Conservation (phyloP, 2,888 invertebrate genomes). For the Unio pictorum region DNA sequence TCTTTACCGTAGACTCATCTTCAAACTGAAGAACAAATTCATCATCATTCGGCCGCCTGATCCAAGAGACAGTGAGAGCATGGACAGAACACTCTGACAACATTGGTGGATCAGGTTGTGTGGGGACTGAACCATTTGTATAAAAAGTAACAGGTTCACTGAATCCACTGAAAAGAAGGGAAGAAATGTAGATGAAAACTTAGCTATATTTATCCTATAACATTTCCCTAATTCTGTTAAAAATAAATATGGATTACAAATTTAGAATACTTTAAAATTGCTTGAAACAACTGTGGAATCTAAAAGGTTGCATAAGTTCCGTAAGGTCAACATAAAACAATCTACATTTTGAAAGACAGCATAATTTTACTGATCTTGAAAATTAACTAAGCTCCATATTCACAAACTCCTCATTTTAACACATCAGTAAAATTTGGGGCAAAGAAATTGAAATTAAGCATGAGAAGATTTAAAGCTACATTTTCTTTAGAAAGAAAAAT, state of each 20-base stretch:
- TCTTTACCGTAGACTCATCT: conserved; percentile 74
- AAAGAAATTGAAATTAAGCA: no score
- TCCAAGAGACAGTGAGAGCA: conserved; percentile 83
- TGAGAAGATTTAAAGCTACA: no score
- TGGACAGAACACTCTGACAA: conserved; percentile 79
- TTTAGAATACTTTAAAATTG: no score
- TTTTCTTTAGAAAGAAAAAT: no score
- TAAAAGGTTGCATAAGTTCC: no score
- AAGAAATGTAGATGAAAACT: neutral
- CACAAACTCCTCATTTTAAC: no score
- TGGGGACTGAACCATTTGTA: conserved; percentile 86
- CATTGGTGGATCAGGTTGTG: conserved; percentile 84
- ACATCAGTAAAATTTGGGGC: no score
- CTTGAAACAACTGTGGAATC: neutral
- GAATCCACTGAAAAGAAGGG: conserved; percentile 61
- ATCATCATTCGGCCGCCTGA: conserved; percentile 82
- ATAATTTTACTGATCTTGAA: no score
- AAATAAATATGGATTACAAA: neutral
- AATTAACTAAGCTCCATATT: no score
- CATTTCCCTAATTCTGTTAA: neutral
- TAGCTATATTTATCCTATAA: neutral
- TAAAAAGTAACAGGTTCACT: conserved; percentile 72
- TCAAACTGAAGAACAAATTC: conserved; percentile 89
- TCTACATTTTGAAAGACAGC: no score
- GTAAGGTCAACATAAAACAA: no score